Conservation (phyloP, 2,797 vertebrate genomes). For the Apogon talboti region DNA sequence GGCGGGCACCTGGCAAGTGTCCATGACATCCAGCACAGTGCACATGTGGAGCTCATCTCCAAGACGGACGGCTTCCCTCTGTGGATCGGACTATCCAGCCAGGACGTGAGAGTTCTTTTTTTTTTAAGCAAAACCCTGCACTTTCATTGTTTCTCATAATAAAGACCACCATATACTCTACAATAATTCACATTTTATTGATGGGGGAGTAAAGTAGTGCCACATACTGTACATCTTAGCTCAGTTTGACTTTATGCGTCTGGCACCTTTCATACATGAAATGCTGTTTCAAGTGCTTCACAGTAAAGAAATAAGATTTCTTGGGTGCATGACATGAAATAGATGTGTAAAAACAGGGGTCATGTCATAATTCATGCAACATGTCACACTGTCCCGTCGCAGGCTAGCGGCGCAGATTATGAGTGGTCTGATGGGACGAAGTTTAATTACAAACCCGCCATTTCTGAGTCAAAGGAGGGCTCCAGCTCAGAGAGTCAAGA, state of each 20-base stretch:
- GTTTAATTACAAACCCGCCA: constrained; percentile 78
- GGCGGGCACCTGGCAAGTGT: constrained; percentile 90
- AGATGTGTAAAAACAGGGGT: too few species aligned
- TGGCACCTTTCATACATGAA: neutral
- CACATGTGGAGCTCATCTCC: constrained; percentile 85
- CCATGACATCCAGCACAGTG: constrained; percentile 79
- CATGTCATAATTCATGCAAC: too few species aligned
- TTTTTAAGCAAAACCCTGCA: neutral
- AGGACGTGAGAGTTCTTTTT: constrained; percentile 85
- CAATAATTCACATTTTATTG: too few species aligned
- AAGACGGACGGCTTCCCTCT: constrained; percentile 90
- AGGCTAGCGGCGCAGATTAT: constrained; percentile 82
- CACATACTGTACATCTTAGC: neutral
- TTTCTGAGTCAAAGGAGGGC: constrained; percentile 46
- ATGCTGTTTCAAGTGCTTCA: too few species aligned
- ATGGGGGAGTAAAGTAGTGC: neutral
- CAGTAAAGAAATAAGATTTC: too few species aligned
- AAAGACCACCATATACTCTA: too few species aligned
- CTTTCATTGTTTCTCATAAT: too few species aligned
- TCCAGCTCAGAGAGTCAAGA: constrained; percentile 43
- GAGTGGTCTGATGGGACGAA: constrained; percentile 95
- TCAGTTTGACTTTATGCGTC: neutral
- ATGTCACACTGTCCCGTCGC: constrained; percentile 15
- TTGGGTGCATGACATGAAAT: too few species aligned
- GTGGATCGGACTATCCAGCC: constrained; percentile 93